Conservation (phyloP, 2,113 vertebrate genomes). For the Xiphorhynchus elegans region DNA sequence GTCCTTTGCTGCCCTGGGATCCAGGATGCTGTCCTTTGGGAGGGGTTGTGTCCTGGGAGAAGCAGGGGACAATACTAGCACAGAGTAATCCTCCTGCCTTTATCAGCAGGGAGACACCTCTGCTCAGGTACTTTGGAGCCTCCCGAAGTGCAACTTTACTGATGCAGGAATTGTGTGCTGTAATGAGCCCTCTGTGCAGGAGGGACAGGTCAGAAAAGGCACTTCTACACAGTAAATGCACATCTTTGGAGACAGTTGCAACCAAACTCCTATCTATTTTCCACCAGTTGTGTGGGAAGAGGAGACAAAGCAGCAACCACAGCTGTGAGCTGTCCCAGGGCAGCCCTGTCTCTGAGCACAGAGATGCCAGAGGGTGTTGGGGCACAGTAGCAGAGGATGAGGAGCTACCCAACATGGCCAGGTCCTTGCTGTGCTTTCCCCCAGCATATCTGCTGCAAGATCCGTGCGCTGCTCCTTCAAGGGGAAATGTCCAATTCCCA, state of each 20-base stretch:
- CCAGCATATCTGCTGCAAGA: background rate
- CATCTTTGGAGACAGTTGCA: background rate
- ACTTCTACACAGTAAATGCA: background rate
- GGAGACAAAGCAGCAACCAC: background rate
- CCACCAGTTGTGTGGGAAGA: background rate
- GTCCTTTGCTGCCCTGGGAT: background rate
- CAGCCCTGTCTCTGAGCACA: background rate
- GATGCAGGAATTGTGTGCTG: background rate
- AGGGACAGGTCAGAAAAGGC: background rate
- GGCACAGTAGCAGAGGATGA: background rate
- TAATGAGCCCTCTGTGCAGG: background rate
- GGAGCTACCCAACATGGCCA: rapidly evolving
- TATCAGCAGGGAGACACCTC: background rate
- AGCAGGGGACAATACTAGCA: background rate
- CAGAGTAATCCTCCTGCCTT: background rate
- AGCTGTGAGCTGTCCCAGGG: background rate
- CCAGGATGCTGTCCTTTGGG: background rate
- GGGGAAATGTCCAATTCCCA: background rate
- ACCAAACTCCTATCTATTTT: background rate
- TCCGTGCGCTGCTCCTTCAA: background rate
- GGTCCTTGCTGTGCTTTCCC: background rate
- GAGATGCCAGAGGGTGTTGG: background rate
- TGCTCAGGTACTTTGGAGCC: background rate
- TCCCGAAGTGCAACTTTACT: background rate
- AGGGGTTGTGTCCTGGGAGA: background rate